Evolutionary conservation across 1,140 invertebrate species (phyloP).

Genomic region (Apis laboriosa): DNA sequence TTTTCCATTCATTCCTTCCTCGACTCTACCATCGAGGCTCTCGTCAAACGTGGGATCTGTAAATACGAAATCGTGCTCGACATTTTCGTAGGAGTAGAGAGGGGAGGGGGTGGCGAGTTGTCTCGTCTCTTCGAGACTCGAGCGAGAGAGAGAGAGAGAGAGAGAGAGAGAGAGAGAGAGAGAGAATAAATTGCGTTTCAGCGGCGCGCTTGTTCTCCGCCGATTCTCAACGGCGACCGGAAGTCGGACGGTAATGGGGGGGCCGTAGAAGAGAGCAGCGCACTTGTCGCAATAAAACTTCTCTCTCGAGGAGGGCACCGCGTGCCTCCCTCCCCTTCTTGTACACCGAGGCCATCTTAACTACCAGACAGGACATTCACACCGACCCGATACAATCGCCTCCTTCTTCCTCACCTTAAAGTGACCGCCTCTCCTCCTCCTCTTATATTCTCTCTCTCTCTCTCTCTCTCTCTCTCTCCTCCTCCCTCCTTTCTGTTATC

Average conservation of each 20-base stretch:
- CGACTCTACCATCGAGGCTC: too few species aligned
- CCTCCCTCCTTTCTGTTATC: not conserved
- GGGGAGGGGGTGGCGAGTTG: not conserved
- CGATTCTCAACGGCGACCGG: slow-evolving; percentile 70
- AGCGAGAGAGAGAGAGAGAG: slow-evolving; percentile 52
- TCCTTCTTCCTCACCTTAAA: slow-evolving; percentile 27
- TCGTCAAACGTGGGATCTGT: slow-evolving; percentile 7
- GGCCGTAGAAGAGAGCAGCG: slow-evolving; percentile 76
- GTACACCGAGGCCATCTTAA: slow-evolving; percentile 61
- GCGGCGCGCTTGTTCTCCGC: slow-evolving; percentile 58
- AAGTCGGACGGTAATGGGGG: slow-evolving; percentile 71
- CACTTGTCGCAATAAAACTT: slow-evolving; percentile 78
- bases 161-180: slow-evolving; percentile 16
- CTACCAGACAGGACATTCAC: slow-evolving; percentile 71
- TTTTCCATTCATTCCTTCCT: too few species aligned
- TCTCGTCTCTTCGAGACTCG: slow-evolving; percentile 51
- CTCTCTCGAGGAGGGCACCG: slow-evolving; percentile 53
- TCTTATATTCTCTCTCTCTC: slow-evolving; percentile 3
- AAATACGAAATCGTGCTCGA: not conserved
- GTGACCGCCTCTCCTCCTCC: not conserved
- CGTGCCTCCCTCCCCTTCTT: slow-evolving; percentile 10
- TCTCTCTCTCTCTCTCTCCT: too few species aligned
- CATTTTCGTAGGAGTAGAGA: not conserved
- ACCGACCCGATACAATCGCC: slow-evolving; percentile 64
- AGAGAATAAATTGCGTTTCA: slow-evolving; percentile 68